Percentiles rank a stretch among this genome's conserved stretches.
phyloP scores from a whole-genome alignment of 2,888 invertebrate genomes.

The Loripinus fragilis region DNA sequence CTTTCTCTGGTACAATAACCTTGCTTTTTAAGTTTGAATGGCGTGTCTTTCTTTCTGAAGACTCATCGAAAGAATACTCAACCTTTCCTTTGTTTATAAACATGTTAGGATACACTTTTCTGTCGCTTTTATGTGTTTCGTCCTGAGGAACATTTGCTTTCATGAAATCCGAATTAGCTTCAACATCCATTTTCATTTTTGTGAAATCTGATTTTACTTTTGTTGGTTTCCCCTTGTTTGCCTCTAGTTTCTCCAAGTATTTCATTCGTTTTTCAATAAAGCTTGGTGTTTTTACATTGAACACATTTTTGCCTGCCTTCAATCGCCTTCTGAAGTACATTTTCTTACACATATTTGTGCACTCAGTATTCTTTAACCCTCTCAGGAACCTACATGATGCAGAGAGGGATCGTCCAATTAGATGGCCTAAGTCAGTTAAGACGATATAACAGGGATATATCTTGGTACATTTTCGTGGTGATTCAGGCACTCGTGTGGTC shows the following conservation, averaged over 20 bases:
- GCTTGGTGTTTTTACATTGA: conserved; percentile 53
- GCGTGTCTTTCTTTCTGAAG: background rate
- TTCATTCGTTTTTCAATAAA: background rate
- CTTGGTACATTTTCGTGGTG: conserved; percentile 21
- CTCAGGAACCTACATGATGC: conserved; percentile 26
- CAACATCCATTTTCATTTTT: no score
- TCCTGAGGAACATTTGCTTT: background rate
- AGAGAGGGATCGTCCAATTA: background rate
- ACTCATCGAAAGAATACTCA: background rate
- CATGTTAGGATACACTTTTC: background rate
- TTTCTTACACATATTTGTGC: conserved; percentile 57
- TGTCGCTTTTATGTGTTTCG: background rate
- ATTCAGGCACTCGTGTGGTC: background rate
- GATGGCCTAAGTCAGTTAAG: conserved; percentile 28
- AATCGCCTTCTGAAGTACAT: conserved; percentile 40
- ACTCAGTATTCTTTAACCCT: conserved; percentile 28
- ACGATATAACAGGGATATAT: conserved; percentile 53
- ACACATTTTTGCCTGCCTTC: conserved; percentile 47
- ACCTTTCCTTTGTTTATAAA: background rate
- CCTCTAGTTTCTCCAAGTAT: background rate
- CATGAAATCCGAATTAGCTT: background rate
- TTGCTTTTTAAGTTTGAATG: conserved; percentile 22
- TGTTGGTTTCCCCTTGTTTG: no score
- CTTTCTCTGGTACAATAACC: conserved; percentile 26
- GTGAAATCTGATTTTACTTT: no score